Base-by-base conservation (phyloP, 1,140 invertebrate genomes). In the Musca vetustissima region DNA sequence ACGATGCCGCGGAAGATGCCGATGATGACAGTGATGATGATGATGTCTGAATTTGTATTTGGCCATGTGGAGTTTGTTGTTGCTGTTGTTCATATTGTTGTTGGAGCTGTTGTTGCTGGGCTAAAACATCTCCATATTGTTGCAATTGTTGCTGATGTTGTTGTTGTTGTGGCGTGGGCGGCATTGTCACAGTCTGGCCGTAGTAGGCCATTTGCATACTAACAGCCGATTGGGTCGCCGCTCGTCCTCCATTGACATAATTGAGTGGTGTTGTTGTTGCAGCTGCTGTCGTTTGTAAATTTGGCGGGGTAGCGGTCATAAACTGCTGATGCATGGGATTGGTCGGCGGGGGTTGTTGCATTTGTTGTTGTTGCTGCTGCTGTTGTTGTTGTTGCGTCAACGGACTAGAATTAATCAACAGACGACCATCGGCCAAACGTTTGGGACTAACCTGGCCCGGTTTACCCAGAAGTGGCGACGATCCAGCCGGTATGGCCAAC, bases 191-290 rank as follows among this genome's bases (percentile, higher is more conserved):
- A 9, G 57, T 71, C 57, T 72, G 74, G 36, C 76, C 76, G 28
- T 76, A 80, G 69, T 80, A 80, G 70, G 76, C 74, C 57, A 80
- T 69, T 68, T 79, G 78, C 70, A 80, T 69, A 25, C 74, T 68
- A 68, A 66, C 70, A 69, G 48, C 73, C 73, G 48, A 72, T 69
- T 61, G 57, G 7, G 59, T 75, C 22, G 70, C 50, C 36, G 70
- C 50, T 3, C 70, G 49, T 43, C 66, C 75, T 70, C 75, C 77
- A 72, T 79, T 79, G 21, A 79, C 70, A 70, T 75, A 78, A 69
- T 75, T 74, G 68, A 68, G 70, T 48, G 65, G 68, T 24, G 71
- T 73, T 32, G 74, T 50, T 66, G 72, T 28, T 57, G 24, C 14
- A 28, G 25, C 24, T 66, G 71, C 24, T 55, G 21, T 13, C 43